Conservation (phyloP, 2,888 invertebrate species). For the Ichneumoninae sp. region DNA sequence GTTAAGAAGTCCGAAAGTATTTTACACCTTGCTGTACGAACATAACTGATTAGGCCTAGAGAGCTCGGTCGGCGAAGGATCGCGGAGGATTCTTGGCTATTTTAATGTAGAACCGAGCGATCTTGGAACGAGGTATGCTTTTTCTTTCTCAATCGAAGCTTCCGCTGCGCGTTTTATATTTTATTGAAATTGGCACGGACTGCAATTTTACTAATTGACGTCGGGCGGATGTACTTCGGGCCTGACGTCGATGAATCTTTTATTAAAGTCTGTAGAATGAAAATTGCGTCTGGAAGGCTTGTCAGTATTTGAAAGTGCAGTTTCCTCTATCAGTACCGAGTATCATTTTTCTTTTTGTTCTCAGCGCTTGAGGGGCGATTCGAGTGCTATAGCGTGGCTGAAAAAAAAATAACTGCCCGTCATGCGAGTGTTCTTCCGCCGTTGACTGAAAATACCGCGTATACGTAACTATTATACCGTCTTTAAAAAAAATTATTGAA, state of each 20-base stretch:
- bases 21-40: not conserved
- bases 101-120: not conserved
- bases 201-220: not conserved
- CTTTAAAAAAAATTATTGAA: slow-evolving; percentile 13
- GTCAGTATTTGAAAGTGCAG: not conserved
- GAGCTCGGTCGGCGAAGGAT: not conserved
- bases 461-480: slow-evolving; percentile 73
- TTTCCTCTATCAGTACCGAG: not conserved
- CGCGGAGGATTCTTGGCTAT: not conserved
- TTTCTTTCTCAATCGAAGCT: not conserved
- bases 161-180: slow-evolving; percentile 10
- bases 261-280: not conserved
- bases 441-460: slow-evolving; percentile 73
- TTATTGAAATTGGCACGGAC: not conserved
- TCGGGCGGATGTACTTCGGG: not conserved
- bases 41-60: not conserved
- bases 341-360: not conserved
- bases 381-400: not conserved
- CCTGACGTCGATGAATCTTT: not conserved
- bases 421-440: slow-evolving; percentile 55
- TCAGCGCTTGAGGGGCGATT: not conserved
- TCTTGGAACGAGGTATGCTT: slow-evolving; percentile 26
- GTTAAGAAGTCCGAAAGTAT: slow-evolving; percentile 55
- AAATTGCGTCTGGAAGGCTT: not conserved
- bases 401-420: slow-evolving; percentile 7